Percentiles rank a stretch among this genome's conserved stretches.
These are phyloP conservation scores for Galerucella pusilla DNA, from an alignment of 2,888 invertebrate species.

Conservation along the genomic window DNA sequence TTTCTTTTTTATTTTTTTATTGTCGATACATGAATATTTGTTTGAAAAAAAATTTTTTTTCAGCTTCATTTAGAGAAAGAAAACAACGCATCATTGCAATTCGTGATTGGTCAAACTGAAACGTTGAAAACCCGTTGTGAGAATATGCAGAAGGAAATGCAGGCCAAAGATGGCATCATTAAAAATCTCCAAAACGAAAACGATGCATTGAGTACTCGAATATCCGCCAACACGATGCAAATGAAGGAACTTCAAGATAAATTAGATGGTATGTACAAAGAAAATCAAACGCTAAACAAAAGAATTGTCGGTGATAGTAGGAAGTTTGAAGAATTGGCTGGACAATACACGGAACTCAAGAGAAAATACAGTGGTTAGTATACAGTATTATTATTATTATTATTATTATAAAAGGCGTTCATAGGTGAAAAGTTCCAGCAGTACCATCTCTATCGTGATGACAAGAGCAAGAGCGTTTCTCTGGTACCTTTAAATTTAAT, in stretches of 20 bases:
- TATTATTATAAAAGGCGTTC: no score
- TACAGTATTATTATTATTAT: background rate
- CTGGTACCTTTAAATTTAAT: no score
- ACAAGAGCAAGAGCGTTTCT: no score
- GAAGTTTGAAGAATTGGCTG: slow-evolving; percentile 48
- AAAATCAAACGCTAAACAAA: slow-evolving; percentile 46
- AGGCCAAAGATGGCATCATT: slow-evolving; percentile 51
- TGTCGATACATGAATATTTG: no score
- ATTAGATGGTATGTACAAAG: slow-evolving; percentile 40
- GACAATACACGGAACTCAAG: slow-evolving; percentile 46
- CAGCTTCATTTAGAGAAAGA: slow-evolving; percentile 53
- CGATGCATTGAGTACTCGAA: slow-evolving; percentile 46
- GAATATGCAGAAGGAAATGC: slow-evolving; percentile 46
- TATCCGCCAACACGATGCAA: slow-evolving; percentile 44
- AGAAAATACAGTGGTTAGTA: slow-evolving; percentile 44
- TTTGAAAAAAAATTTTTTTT: slow-evolving; percentile 32
- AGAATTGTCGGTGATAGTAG: slow-evolving; percentile 47
- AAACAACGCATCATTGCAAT: slow-evolving; percentile 52
- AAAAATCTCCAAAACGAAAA: slow-evolving; percentile 48
- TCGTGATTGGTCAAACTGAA: slow-evolving; percentile 51
- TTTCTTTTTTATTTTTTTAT: background rate
- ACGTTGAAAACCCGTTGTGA: slow-evolving; percentile 45
- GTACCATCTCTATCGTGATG: no score
- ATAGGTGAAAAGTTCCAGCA: no score
- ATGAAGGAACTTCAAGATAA: slow-evolving; percentile 49